These are phyloP conservation scores for Leptinotarsa rubiginosa DNA, from an alignment of 2,888 invertebrate genomes.

Conservation along the genomic window DNA sequence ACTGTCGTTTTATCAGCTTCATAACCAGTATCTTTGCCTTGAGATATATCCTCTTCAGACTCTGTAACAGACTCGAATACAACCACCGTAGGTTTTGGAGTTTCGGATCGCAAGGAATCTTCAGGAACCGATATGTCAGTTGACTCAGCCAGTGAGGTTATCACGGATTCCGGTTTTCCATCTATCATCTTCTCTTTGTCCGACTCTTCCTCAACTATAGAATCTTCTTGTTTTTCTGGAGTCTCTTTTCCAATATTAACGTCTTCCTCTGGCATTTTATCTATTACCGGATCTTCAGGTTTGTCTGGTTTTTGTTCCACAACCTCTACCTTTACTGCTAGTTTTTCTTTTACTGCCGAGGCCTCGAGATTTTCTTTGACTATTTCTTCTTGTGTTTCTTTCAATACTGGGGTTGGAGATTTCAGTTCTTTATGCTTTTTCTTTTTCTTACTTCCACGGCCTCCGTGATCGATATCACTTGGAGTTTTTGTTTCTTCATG, in stretches of 20 bases:
- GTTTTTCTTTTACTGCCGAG: not conserved
- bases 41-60: constrained; percentile 60
- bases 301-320: constrained; percentile 53
- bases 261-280: no score
- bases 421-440: constrained; percentile 71
- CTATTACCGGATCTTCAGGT: no score
- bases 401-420: constrained; percentile 50
- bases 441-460: constrained; percentile 73
- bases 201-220: constrained; percentile 11
- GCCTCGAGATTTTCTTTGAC: constrained; percentile 1
- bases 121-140: constrained; percentile 69
- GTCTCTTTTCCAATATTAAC: not conserved
- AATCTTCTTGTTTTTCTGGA: not conserved
- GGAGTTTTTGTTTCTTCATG: constrained; percentile 60
- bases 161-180: constrained; percentile 60
- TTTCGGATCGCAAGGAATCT: constrained; percentile 66
- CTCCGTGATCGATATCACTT: constrained; percentile 67
- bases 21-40: constrained; percentile 75
- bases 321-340: constrained; percentile 40
- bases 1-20: constrained; percentile 77
- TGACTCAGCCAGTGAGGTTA: constrained; percentile 70
- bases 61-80: constrained; percentile 58
- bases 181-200: constrained; percentile 34
- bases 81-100: constrained; percentile 69
- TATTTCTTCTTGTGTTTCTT: constrained; percentile 36